Evolutionary conservation across 2,797 vertebrate genomes (phyloP).

Genomic region (Sebastes paucispinis): DNA sequence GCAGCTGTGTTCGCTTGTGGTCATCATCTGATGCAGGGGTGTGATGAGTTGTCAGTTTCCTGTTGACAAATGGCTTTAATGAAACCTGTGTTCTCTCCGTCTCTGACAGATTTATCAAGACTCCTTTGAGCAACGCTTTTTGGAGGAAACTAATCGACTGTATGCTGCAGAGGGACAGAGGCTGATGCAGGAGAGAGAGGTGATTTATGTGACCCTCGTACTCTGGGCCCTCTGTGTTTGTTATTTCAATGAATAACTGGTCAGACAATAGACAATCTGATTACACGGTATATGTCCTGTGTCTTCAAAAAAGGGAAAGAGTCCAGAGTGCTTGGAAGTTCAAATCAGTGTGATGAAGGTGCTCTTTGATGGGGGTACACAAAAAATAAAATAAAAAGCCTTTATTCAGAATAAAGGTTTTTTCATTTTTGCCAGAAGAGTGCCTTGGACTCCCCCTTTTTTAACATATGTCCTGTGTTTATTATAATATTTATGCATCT

Average conservation of each 20-base stretch:
- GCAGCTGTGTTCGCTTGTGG: constrained; percentile 16
- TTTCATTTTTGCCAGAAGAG: no score
- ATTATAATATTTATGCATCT: not conserved
- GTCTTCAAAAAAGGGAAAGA: no score
- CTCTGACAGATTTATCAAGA: constrained; percentile 95
- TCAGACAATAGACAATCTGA: not conserved
- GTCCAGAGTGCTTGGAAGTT: no score
- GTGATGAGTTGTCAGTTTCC: constrained; percentile 31
- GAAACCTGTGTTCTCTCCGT: constrained; percentile 36
- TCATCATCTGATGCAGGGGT: not conserved
- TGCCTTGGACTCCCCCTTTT: no score
- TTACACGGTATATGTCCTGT: not conserved
- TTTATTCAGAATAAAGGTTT: no score
- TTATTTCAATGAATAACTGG: not conserved
- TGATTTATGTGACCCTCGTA: constrained; percentile 71
- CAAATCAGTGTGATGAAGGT: no score
- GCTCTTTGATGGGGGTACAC: no score
- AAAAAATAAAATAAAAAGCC: no score
- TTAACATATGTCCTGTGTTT: not conserved
- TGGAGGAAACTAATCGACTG: constrained; percentile 97
- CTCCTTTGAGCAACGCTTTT: constrained; percentile 96
- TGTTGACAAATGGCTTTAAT: constrained; percentile 57
- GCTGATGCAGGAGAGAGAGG: constrained; percentile 99
- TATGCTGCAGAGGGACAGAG: constrained; percentile 98
- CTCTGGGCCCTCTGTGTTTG: not conserved